Evolutionary conservation across 2,113 vertebrate species (phyloP).

Genomic region (Oreochromis niloticus): DNA sequence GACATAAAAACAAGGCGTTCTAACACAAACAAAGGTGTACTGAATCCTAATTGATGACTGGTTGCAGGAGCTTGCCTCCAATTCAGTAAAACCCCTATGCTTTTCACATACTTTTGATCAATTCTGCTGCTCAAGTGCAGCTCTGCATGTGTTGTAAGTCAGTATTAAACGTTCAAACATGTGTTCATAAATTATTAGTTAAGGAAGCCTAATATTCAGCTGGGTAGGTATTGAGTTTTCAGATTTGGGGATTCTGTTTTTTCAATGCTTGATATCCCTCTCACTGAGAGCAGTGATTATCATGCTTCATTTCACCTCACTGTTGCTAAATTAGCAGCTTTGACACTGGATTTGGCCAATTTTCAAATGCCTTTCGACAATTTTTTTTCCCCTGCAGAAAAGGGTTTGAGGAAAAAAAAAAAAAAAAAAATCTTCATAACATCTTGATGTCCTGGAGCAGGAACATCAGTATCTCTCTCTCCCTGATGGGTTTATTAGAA

Average conservation of each 20-base stretch:
- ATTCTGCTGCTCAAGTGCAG: neutral
- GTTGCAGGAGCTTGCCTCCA: neutral
- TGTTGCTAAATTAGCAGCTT: neutral
- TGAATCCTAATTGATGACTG: neutral
- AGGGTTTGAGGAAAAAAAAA: neutral
- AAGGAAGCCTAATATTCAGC: neutral
- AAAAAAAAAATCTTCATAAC: neutral
- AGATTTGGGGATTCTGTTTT: neutral
- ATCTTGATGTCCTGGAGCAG: neutral
- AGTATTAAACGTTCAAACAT: neutral
- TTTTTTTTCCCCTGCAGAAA: neutral
- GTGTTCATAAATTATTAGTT: neutral
- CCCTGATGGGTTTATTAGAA: neutral
- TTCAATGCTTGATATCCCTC: neutral
- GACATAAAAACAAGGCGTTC: neutral
- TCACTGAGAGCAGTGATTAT: neutral
- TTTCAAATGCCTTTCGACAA: neutral
- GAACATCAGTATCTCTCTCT: neutral
- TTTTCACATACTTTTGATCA: conserved; percentile 8
- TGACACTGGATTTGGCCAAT: neutral
- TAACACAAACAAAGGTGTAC: neutral
- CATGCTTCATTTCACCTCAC: neutral
- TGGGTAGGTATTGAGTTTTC: neutral
- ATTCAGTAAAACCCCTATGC: conserved; percentile 6
- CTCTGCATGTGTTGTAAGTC: neutral